Evolutionary conservation across 2,113 vertebrate species (phyloP).

Genomic region (Erythrolamprus reginae): DNA sequence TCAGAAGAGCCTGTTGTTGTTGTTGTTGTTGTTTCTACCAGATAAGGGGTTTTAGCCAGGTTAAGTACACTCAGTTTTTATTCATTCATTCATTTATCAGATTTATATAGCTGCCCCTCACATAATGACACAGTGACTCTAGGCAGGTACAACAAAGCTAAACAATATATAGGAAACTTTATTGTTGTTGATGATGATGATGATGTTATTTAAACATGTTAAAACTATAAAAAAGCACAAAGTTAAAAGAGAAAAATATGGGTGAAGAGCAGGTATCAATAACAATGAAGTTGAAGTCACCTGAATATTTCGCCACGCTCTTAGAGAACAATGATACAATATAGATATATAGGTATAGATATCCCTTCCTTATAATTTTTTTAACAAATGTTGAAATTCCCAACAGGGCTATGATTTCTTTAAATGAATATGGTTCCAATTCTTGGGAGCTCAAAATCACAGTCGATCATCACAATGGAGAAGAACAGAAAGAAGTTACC

Average conservation of each 20-base stretch:
- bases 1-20: background rate
- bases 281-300: background rate
- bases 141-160: background rate
- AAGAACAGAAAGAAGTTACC: conserved; percentile 59
- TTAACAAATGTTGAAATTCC: conserved; percentile 26
- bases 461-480: conserved; percentile 76
- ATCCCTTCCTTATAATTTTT: background rate
- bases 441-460: conserved; percentile 86
- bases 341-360: background rate
- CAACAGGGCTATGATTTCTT: conserved; percentile 70
- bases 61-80: background rate
- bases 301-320: background rate
- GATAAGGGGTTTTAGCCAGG: background rate
- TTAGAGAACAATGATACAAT: background rate
- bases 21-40: background rate
- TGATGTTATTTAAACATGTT: too few species aligned
- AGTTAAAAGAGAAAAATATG: background rate
- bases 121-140: background rate
- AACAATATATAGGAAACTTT: background rate
- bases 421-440: conserved; percentile 71
- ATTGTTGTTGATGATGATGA: too few species aligned
- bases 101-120: background rate
- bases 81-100: background rate
- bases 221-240: background rate
- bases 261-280: background rate